These are phyloP conservation scores for Sminthopsis crassicaudata DNA, from an alignment of 2,113 vertebrate genomes.

Conservation along the genomic window DNA sequence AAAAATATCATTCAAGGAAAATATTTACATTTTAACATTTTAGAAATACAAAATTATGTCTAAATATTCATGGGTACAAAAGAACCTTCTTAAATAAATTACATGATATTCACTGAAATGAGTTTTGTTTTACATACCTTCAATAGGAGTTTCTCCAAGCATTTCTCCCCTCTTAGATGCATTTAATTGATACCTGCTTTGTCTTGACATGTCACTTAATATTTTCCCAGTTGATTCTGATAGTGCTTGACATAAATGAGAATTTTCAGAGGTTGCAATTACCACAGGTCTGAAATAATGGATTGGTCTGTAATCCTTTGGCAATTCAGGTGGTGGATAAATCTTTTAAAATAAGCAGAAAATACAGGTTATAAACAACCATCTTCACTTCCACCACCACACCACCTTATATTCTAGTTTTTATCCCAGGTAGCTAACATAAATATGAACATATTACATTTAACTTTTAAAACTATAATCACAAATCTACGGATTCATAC, in stretches of 20 bases:
- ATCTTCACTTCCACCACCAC: no score
- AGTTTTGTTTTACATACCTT: slow-evolving; percentile 82
- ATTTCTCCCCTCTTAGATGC: slow-evolving; percentile 88
- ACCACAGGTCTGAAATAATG: slow-evolving; percentile 90
- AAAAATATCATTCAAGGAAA: neutral
- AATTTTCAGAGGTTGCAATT: slow-evolving; percentile 80
- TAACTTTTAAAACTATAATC: neutral
- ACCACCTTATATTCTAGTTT: neutral
- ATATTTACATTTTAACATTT: neutral
- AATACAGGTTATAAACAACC: neutral
- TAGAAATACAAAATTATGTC: neutral
- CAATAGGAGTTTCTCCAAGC: slow-evolving; percentile 88
- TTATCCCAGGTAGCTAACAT: neutral
- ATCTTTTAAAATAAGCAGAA: slow-evolving; percentile 80
- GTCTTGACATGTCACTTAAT: slow-evolving; percentile 60
- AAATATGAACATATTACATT: neutral
- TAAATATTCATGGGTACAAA: neutral
- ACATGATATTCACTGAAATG: neutral
- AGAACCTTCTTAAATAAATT: neutral
- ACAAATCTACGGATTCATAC: neutral
- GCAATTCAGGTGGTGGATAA: slow-evolving; percentile 91
- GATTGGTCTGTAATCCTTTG: slow-evolving; percentile 89
- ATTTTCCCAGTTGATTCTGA: slow-evolving; percentile 87
- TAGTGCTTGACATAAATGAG: slow-evolving; percentile 82
- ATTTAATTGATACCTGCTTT: slow-evolving; percentile 89